Base-by-base conservation (phyloP, 2,888 invertebrate species). In the Eupithecia tripunctaria region DNA sequence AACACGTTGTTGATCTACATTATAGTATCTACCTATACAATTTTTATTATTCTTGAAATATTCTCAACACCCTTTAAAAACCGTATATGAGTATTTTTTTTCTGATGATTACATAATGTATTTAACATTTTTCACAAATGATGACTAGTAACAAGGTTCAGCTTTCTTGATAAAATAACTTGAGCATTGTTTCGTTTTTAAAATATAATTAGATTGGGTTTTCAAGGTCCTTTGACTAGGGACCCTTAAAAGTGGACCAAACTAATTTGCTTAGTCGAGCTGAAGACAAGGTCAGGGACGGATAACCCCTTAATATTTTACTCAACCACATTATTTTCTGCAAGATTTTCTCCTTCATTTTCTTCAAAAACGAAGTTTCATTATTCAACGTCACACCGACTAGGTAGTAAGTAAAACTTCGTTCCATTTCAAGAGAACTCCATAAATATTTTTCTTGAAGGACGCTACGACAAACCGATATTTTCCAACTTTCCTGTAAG, bases 381-480 rank as follows among this genome's bases (percentile, higher is more conserved):
- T 66, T 47, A 66, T 66, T 66, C 64, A 64, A 64, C 36, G 38
- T 64, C 66, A 66, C 32, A 63, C 63, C 18, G n/a, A 67, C 32
- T 29, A n/a, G n/a, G 56, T 51, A 67, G 21, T 29, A n/a, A 12
- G 56, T 51, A 70, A 51, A 64, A 29, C 41, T 56, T 18, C 51
- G n/a, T 68, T 68, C 36, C 75, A 73, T 51, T 70, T 70, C 62
- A 59, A 67, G 68, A 59, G 62, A 56, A 67, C 68, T 65, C 67
- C 70, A 71, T 73, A 73, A 73, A 73, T 73, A 70, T 73, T 71
- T 73, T 25, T 64, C 65, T 66, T 68, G 67, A 72, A 78, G 65
- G 74, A 70, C 72, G 41, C 27, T 65, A 56, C 66, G 72, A 66
- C 77, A 65, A 56, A 68, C 72, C 62, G 68, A 72, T 70, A 72